Percentiles rank a stretch among this genome's conserved stretches.
phyloP scores from a whole-genome alignment of 2,113 vertebrate genomes.

The Coreoperca whiteheadi region DNA sequence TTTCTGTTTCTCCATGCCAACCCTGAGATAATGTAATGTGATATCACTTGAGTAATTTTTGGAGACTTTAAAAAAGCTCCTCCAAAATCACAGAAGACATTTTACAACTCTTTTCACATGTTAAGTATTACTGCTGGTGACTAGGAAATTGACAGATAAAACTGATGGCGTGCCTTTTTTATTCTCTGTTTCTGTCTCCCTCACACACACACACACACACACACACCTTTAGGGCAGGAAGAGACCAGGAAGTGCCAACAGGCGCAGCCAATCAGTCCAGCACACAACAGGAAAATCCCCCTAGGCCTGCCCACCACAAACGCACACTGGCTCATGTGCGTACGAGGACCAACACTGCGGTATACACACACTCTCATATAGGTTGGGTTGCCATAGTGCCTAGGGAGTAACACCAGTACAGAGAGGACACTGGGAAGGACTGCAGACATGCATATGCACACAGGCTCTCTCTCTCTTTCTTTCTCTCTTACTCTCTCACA shows the following conservation, averaged over 20 bases:
- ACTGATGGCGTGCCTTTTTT: not conserved
- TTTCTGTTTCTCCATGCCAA: not conserved
- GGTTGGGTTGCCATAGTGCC: constrained; percentile 61
- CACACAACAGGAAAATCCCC: constrained; percentile 49
- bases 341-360: not conserved
- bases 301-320: constrained; percentile 43
- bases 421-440: constrained; percentile 86
- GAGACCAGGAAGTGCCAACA: constrained; percentile 51
- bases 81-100: not conserved
- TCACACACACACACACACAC: constrained; percentile 11
- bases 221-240: constrained; percentile 39
- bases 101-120: not conserved
- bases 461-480: not conserved
- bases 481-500: not conserved
- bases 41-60: not conserved
- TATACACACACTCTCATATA: constrained; percentile 34
- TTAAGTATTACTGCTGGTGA: not conserved
- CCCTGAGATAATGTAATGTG: not conserved
- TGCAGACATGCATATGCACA: constrained; percentile 60
- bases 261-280: constrained; percentile 57
- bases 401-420: constrained; percentile 72
- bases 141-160: not conserved
- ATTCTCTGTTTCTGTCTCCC: not conserved
- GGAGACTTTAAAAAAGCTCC: not conserved
- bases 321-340: not conserved